Evolutionary conservation across 2,888 invertebrate genomes (phyloP), one percentile per base, ranked within the genome.

Genomic region (Dysmachus trigonus): DNA sequence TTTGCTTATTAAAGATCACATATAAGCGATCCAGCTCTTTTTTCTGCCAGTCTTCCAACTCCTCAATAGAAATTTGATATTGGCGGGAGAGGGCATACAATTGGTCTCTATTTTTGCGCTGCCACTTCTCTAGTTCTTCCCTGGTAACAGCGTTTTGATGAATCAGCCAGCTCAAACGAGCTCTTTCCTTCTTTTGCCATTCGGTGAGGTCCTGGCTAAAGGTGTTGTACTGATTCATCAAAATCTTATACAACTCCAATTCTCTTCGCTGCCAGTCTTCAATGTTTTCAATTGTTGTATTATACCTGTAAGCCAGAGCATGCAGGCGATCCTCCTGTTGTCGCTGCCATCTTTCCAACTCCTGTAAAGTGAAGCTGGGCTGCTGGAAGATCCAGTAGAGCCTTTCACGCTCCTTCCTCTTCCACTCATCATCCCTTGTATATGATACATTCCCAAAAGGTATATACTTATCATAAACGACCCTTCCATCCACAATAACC

Each of bases 101-200:
- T 86, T 89, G 90, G 2, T 88, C 89, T 4, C 87, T 88, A 77
- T 91, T 91, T 72, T 91, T 90, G 0, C 31, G 88, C 86, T 92
- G 91, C 91, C 91, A 91, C 35, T 90, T 90, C 4, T 90, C 89
- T 10, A 91, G 89, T 7, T 91, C 91, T n/a, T 91, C 90, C 0
- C 87, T 87, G 0, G 89, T 90, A 0, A 90, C 88, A 35, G 91
- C 90, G 83, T 92, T 91, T 85, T 91, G 92, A 86, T 91, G 91
- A 7, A 91, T 90, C 6, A 91, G 84, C 92, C 92, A 91, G 82
- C 91, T 90, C 6, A 91, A 86, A 2, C 92, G 91, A 18, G 90
- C 90, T 13, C 90, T 89, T 86, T 91, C 91, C 51, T 88, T 89
- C 2, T 87, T 89, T 81, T 91, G 90, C 91, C 91, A 91, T 1